Percentiles rank a stretch among this genome's conserved stretches.
phyloP scores from a whole-genome alignment of 2,113 vertebrate genomes.

The Ameiurus melas region DNA sequence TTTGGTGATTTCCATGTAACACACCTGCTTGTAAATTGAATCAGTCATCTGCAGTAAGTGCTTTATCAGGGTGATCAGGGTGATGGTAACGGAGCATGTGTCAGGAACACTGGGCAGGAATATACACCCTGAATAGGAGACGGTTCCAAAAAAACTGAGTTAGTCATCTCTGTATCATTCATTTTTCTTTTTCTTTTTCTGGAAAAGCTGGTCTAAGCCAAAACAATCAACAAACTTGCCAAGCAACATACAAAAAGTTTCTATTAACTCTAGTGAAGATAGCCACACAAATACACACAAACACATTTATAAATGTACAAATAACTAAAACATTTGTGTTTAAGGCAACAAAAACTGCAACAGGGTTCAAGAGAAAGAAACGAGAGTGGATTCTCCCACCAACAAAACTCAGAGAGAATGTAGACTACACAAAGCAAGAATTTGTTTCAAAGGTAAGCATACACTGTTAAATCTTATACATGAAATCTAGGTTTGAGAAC shows the following conservation, averaged over 20 bases:
- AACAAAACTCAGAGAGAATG: constrained; percentile 63
- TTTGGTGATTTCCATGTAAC: background rate
- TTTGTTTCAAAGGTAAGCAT: constrained; percentile 67
- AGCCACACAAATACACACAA: background rate
- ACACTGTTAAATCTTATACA: background rate
- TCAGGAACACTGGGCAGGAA: background rate
- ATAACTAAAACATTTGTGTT: background rate
- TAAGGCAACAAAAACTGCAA: constrained; percentile 29
- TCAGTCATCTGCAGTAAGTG: background rate
- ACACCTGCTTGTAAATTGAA: background rate
- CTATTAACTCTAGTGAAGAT: background rate
- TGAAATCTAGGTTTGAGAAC: background rate
- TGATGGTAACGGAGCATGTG: background rate
- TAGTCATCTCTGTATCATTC: background rate
- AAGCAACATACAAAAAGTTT: background rate
- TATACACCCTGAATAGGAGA: background rate
- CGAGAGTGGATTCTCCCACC: constrained; percentile 73
- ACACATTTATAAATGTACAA: background rate
- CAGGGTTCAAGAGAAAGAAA: constrained; percentile 56
- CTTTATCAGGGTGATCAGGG: too few relatives aligned
- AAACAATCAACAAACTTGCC: background rate
- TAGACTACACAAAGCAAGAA: constrained; percentile 53
- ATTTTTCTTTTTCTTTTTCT: background rate
- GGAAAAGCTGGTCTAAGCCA: background rate
- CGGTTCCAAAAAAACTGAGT: background rate